Base-by-base conservation (phyloP, 2,888 invertebrate genomes). In the Liopterus haemorrhoidalis region DNA sequence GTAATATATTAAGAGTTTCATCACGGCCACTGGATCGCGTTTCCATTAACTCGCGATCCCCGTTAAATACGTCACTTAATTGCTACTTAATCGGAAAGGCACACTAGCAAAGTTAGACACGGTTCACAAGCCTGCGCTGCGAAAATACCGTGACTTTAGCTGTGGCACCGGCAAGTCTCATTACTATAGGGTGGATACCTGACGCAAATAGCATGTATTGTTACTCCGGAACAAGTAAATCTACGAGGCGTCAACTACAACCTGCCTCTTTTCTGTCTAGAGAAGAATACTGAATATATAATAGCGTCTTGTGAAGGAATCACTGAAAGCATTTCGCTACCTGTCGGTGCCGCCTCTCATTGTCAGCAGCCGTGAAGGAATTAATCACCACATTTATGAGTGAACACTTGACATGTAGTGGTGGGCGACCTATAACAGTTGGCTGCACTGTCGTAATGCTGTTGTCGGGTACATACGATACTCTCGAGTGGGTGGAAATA, bases 1-100 rank as follows among this genome's bases (percentile, higher is more conserved):
- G 54, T 55, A 53, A 56, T 57, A 54, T 57, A 56, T 57, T 57
- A 57, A 57, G 53, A 57, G 57, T 57, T 55, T 49, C 54, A 55
- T 56, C 56, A 56, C 55, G 54, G 54, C 54, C 50, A 53, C 48
- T 43, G 51, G 53, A 55, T 57, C 54, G 54, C 55, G 55, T 54
- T 56, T 55, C 54, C 56, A 57, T 57, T 56, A 56, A 54, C 53
- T 48, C 48, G 49, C 53, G 51, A 51, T 50, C 50, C 48, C 12
- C 24, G 20, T 48, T 46, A 48, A 51, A 50, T 50, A 49, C 49
- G 51, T 47, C 48, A 52, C 53, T 57, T 55, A 54, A 54, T 57
- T 54, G 55, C 50, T 50, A 46, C 48, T 48, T 54, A 54, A 54
- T 53, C 50, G 51, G 45, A n/a, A n/a, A n/a, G n/a, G n/a, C 9